phyloP scores from a whole-genome alignment of 1,140 invertebrate genomes.

The Notospermus geniculatus region DNA sequence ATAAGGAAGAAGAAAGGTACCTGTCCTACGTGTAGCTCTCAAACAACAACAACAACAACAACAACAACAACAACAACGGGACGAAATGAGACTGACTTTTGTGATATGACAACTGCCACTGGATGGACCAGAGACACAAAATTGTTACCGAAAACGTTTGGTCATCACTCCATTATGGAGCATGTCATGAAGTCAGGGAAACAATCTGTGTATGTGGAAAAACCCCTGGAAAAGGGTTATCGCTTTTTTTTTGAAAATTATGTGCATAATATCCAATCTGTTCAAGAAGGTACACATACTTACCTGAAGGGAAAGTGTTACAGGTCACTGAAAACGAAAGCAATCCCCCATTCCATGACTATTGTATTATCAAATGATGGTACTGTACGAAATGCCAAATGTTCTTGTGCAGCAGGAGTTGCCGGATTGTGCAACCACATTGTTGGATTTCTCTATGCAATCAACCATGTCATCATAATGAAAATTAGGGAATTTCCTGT shows the following conservation, averaged over 20 bases:
- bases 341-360: neutral
- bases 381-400: neutral
- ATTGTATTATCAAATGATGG: neutral
- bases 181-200: constrained; percentile 3
- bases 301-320: neutral
- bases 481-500: neutral
- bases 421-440: neutral
- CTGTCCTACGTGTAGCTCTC: no score
- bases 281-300: neutral
- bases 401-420: constrained; percentile 3
- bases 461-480: neutral
- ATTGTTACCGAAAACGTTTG: no score
- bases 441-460: neutral
- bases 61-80: no score
- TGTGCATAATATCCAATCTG: neutral
- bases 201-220: neutral
- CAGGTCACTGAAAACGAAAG: neutral
- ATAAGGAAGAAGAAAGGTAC: no score
- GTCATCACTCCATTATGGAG: neutral
- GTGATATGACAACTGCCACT: no score
- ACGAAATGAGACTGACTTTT: no score
- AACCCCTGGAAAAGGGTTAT: constrained; percentile 3
- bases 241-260: constrained; percentile 6
- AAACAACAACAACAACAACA: no score
- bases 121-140: no score